These are phyloP conservation scores for Geodia barretti DNA, from an alignment of 37 sponge, comb jelly and placozoan species.

Conservation along the genomic window DNA sequence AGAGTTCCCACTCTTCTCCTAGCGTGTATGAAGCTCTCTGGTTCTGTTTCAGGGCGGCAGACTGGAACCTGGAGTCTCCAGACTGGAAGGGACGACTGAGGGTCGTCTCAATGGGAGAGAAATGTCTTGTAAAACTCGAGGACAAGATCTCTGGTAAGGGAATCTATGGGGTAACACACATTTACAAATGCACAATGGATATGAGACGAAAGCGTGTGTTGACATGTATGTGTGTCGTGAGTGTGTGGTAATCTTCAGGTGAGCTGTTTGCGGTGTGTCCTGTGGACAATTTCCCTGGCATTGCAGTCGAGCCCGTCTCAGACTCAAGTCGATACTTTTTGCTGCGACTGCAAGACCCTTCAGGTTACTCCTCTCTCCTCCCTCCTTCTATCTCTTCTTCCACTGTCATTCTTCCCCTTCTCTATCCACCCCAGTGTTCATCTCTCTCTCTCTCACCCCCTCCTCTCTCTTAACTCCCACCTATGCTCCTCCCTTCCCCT, in stretches of 20 bases:
- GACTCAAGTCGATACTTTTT: constrained; percentile 98
- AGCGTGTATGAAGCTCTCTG: neutral
- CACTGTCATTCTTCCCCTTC: neutral
- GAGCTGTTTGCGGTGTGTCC: constrained; percentile 96
- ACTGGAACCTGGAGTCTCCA: constrained; percentile 91
- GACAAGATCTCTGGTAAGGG: constrained; percentile 81
- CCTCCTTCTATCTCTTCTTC: neutral
- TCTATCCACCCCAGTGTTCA: neutral
- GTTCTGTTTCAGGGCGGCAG: constrained; percentile 76
- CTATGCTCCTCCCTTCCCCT: neutral
- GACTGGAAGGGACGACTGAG: constrained; percentile 90
- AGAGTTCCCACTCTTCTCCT: too few relatives aligned
- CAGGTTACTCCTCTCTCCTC: constrained; percentile 36
- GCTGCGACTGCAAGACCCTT: constrained; percentile 68
- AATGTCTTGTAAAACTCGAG: constrained; percentile 88
- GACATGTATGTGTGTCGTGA: neutral
- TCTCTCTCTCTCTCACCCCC: constrained; percentile 5
- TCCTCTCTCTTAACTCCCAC: neutral
- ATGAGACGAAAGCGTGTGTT: neutral
- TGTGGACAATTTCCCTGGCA: constrained; percentile 84
- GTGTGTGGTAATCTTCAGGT: constrained; percentile 43
- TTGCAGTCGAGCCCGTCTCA: constrained; percentile 88
- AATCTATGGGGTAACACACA: too few relatives aligned
- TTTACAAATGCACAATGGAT: constrained; percentile 3
- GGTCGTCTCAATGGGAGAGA: constrained; percentile 59